Percentiles rank a stretch among this genome's conserved stretches.
Evolutionary conservation across 2,113 vertebrate species (phyloP).

Genomic region (Gadus chalcogrammus): DNA sequence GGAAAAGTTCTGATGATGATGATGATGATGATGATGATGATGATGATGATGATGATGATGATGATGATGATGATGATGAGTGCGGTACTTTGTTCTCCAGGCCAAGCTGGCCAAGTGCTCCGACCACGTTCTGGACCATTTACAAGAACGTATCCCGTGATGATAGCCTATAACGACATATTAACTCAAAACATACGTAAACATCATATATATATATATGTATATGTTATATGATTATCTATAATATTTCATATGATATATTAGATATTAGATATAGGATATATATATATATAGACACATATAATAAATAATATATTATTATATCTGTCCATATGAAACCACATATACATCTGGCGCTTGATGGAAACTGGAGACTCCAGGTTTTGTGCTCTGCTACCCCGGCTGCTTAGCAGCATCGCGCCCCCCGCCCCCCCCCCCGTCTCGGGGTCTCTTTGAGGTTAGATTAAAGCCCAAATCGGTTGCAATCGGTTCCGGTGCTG

Average conservation of each 20-base stretch:
- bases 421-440: slow-evolving; percentile 19
- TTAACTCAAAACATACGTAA: background rate
- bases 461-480: slow-evolving; percentile 26
- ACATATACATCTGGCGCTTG: slow-evolving; percentile 45
- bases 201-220: background rate
- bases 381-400: slow-evolving; percentile 31
- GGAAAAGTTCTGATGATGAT: too few relatives aligned
- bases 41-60: too few relatives aligned
- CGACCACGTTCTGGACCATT: background rate
- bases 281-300: too few relatives aligned
- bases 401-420: slow-evolving; percentile 27
- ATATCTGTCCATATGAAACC: background rate
- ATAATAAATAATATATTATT: too few relatives aligned
- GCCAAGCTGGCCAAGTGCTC: too few relatives aligned
- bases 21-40: too few relatives aligned
- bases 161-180: slow-evolving; percentile 28
- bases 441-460: slow-evolving; percentile 30
- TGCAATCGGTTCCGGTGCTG: slow-evolving; percentile 36
- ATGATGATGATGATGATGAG: too few relatives aligned
- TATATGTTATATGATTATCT: too few relatives aligned
- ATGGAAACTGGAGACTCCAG: slow-evolving; percentile 31
- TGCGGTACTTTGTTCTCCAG: slow-evolving; percentile 41
- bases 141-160: slow-evolving; percentile 28
- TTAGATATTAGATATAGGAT: background rate
- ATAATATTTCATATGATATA: background rate